Conservation (phyloP, 2,797 vertebrate species). For the Leptoclinus maculatus region DNA sequence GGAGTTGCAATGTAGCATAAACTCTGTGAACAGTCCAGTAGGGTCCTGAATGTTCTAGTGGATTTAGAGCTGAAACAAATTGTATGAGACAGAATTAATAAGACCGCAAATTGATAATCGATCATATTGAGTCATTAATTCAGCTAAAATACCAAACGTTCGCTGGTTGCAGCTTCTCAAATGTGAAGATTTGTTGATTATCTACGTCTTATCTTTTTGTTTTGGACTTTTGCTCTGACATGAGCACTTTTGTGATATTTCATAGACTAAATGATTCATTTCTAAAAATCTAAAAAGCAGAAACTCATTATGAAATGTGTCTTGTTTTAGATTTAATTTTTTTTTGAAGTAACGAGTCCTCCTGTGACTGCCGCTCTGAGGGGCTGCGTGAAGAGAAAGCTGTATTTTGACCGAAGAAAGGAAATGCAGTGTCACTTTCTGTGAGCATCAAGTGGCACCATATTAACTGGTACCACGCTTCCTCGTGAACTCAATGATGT, state of each 20-base stretch:
- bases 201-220: not conserved
- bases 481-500: slow-evolving; percentile 14
- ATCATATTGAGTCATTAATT: not conserved
- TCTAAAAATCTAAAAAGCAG: not conserved
- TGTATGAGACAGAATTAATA: not conserved
- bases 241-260: not conserved
- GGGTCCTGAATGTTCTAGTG: not conserved
- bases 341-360: not conserved
- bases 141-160: not conserved
- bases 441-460: slow-evolving; percentile 42
- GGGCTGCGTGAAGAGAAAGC: not conserved
- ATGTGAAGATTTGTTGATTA: not conserved
- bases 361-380: not conserved
- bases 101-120: not conserved
- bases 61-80: not conserved
- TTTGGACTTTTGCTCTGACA: too few relatives aligned
- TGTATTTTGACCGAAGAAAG: slow-evolving; percentile 42
- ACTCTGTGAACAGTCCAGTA: not conserved
- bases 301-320: not conserved
- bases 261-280: not conserved
- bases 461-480: slow-evolving; percentile 26
- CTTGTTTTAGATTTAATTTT: not conserved
- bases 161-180: not conserved
- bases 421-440: slow-evolving; percentile 38
- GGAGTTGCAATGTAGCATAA: not conserved